phyloP scores from a whole-genome alignment of 2,113 vertebrate species.

The Stercorarius parasiticus region DNA sequence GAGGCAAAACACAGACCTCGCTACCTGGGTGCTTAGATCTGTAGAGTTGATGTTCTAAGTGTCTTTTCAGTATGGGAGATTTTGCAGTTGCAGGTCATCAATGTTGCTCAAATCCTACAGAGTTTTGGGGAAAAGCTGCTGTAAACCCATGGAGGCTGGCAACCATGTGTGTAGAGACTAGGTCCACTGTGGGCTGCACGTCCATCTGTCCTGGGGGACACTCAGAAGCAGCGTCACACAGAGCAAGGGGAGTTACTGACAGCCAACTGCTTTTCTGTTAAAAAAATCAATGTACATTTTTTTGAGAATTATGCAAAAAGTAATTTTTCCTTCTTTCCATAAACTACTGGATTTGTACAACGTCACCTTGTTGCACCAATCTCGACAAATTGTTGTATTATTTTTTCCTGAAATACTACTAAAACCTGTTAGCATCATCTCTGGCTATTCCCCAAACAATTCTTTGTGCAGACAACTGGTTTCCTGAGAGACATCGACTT shows the following conservation, averaged over 20 bases:
- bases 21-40: background rate
- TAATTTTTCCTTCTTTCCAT: background rate
- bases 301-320: background rate
- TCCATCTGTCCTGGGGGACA: too few species aligned
- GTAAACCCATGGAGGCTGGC: background rate
- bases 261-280: background rate
- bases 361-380: background rate
- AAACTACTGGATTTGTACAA: background rate
- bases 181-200: background rate
- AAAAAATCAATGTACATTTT: background rate
- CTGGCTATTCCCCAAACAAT: background rate
- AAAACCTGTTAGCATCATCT: background rate
- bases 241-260: background rate
- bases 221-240: rapidly evolving
- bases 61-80: background rate
- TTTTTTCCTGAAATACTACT: background rate
- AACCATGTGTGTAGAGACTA: background rate
- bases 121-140: background rate
- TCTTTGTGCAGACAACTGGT: background rate
- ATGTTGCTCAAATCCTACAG: background rate
- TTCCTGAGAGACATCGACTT: background rate
- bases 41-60: background rate
- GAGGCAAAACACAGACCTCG: background rate
- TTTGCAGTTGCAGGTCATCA: background rate
- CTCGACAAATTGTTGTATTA: rapidly evolving